Percentiles rank a stretch among this genome's conserved stretches.
Conservation (phyloP, 2,888 invertebrate species). For the Rhingia campestris region DNA sequence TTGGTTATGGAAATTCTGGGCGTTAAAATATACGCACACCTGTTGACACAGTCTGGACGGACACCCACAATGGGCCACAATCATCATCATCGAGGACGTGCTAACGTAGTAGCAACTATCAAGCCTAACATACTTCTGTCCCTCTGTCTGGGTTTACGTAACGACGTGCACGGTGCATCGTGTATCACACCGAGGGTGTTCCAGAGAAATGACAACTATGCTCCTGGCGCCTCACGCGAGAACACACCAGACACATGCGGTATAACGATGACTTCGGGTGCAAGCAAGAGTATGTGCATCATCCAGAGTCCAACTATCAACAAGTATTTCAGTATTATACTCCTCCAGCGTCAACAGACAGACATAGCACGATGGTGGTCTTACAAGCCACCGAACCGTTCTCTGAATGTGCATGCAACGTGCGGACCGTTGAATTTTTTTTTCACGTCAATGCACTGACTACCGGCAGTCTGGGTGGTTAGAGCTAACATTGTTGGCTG, state of each 20-base stretch:
- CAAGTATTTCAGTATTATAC: slow-evolving; percentile 56
- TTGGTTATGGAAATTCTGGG: slow-evolving; percentile 60
- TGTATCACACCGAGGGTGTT: slow-evolving; percentile 57
- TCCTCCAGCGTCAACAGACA: slow-evolving; percentile 59
- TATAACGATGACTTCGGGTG: slow-evolving; percentile 40
- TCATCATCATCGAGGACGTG: slow-evolving; percentile 50
- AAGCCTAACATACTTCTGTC: slow-evolving; percentile 31
- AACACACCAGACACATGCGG: slow-evolving; percentile 35
- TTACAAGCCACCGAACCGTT: slow-evolving; percentile 69
- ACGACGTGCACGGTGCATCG: slow-evolving; percentile 59
- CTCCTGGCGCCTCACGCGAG: slow-evolving; percentile 68
- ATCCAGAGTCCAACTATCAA: slow-evolving; percentile 64
- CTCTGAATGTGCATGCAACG: slow-evolving; percentile 57
- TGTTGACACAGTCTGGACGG: slow-evolving; percentile 61
- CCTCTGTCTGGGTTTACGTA: slow-evolving; percentile 57
- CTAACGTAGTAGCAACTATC: slow-evolving; percentile 20
- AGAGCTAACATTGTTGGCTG: slow-evolving; percentile 60
- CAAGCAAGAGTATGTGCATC: slow-evolving; percentile 21
- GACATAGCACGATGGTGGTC: slow-evolving; percentile 61
- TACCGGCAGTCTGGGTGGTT: slow-evolving; percentile 59
- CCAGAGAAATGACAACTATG: slow-evolving; percentile 45
- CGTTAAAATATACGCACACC: slow-evolving; percentile 44
- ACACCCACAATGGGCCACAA: slow-evolving; percentile 39
- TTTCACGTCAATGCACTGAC: slow-evolving; percentile 57
- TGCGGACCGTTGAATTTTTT: slow-evolving; percentile 43